A percentile compares a stretch with the other conserved stretches of the same genome.
These are phyloP conservation scores for Pentalonia nigronervosa DNA, from an alignment of 1,140 invertebrate species.

Conservation along the genomic window DNA sequence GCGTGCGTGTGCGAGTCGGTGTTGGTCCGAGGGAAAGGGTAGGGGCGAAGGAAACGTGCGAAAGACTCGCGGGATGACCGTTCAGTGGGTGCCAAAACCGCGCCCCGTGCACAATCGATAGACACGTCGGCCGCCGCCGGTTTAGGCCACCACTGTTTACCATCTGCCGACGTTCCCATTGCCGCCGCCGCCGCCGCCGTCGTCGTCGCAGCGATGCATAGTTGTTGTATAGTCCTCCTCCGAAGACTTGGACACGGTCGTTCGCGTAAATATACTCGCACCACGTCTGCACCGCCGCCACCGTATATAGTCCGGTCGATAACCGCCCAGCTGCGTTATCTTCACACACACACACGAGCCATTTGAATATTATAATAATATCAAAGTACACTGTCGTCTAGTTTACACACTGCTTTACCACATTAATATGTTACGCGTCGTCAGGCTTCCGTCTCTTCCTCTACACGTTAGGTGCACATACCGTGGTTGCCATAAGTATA, in stretches of 20 bases:
- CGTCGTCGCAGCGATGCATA: not conserved
- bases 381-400: not conserved
- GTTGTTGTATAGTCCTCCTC: not conserved
- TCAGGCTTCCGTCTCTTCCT: not conserved
- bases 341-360: constrained; percentile 22
- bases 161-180: constrained; percentile 23
- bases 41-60: not conserved
- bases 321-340: constrained; percentile 47
- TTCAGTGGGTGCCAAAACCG: constrained; percentile 41
- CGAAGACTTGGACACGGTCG: constrained; percentile 36
- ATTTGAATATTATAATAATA: constrained; percentile 36
- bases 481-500: no score
- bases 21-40: not conserved
- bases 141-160: constrained; percentile 27
- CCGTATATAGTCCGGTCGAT: constrained; percentile 45
- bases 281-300: not conserved
- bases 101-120: not conserved
- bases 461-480: not conserved
- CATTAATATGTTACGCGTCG: not conserved
- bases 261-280: not conserved
- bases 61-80: constrained; percentile 29
- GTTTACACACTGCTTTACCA: not conserved
- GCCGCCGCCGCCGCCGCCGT: not conserved
- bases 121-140: not conserved
- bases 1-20: no score